Conservation (phyloP, 2,888 invertebrate genomes). For the Dendrolimus houi region DNA sequence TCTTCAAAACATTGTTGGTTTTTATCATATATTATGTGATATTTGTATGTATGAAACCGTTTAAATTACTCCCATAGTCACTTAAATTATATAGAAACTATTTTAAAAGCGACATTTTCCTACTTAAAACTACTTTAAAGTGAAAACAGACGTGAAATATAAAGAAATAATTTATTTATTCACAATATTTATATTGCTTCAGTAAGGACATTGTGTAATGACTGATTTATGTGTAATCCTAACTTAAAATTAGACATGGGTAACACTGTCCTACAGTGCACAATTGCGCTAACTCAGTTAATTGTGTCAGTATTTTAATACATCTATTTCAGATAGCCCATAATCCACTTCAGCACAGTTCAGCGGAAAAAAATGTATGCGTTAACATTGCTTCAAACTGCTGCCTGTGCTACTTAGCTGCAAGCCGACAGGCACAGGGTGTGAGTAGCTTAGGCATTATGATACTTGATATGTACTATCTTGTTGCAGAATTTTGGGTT, state of each 20-base stretch:
- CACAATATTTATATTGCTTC: not conserved
- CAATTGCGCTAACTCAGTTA: too few species aligned
- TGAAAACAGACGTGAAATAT: slow-evolving; percentile 5
- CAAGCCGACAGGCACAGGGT: too few species aligned
- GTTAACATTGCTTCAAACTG: too few species aligned
- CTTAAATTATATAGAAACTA: not conserved
- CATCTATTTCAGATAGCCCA: too few species aligned
- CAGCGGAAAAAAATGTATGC: too few species aligned
- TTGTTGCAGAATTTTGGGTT: too few species aligned
- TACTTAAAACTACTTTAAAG: slow-evolving; percentile 5
- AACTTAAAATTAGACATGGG: not conserved
- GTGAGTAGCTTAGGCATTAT: too few species aligned
- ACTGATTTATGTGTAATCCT: slow-evolving; percentile 1
- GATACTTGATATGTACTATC: too few species aligned
- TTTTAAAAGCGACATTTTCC: not conserved
- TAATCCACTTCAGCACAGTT: too few species aligned
- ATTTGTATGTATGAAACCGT: not conserved
- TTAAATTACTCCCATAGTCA: not conserved
- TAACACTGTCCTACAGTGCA: too few species aligned
- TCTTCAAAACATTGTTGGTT: slow-evolving; percentile 37
- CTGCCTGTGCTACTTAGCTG: too few species aligned
- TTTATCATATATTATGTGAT: slow-evolving; percentile 9
- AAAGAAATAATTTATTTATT: slow-evolving; percentile 1
- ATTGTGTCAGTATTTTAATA: too few species aligned
- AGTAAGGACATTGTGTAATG: slow-evolving; percentile 1